Conservation (phyloP, 2,113 vertebrate species). For the Silurus glanis region DNA sequence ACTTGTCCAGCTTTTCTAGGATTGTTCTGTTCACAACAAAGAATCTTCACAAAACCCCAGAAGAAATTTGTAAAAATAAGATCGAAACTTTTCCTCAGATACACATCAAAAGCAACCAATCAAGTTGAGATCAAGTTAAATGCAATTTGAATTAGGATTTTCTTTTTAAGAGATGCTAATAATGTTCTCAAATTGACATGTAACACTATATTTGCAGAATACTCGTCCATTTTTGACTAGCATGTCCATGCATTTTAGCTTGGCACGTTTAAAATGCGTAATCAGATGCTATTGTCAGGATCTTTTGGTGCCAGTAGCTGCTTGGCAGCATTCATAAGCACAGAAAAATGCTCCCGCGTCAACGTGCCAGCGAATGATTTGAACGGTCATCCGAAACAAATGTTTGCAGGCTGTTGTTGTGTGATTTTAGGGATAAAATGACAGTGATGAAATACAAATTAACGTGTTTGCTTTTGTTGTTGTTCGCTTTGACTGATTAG, state of each 20-base stretch:
- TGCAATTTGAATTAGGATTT: not conserved
- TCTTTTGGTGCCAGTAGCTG: slow-evolving; percentile 60
- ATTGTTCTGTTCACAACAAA: not conserved
- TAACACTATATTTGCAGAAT: not conserved
- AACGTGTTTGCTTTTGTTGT: slow-evolving; percentile 27
- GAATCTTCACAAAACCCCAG: not conserved
- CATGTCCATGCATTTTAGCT: not conserved
- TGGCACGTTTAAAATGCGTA: slow-evolving; percentile 2
- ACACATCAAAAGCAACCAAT: not conserved
- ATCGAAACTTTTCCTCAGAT: not conserved
- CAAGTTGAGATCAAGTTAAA: not conserved
- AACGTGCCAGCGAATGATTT: slow-evolving; percentile 20
- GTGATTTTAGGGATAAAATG: slow-evolving; percentile 66
- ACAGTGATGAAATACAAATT: slow-evolving; percentile 2
- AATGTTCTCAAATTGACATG: not conserved
- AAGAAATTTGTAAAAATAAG: not conserved
- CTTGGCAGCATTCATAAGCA: slow-evolving; percentile 75
- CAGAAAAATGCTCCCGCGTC: slow-evolving; percentile 60
- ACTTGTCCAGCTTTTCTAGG: not conserved
- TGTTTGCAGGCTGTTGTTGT: slow-evolving; percentile 66
- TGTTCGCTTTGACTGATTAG: slow-evolving; percentile 20
- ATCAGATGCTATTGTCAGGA: slow-evolving; percentile 32
- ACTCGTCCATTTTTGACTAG: not conserved
- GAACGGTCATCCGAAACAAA: slow-evolving; percentile 34
- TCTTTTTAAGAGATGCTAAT: not conserved